Percentiles rank a stretch among this genome's conserved stretches.
phyloP scores from a whole-genome alignment of 2,888 invertebrate species.

The Tetanocera ferruginea region DNA sequence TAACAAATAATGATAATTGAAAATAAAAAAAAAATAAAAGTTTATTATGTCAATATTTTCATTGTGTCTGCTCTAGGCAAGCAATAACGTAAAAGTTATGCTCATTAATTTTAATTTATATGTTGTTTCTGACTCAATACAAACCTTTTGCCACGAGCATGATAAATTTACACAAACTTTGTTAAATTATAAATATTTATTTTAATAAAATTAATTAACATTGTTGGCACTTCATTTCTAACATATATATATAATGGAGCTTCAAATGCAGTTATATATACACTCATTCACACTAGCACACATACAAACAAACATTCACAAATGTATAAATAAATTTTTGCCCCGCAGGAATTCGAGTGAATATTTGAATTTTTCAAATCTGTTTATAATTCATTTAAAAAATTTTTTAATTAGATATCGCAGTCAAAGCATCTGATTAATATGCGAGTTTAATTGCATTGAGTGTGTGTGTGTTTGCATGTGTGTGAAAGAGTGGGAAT shows the following conservation, averaged over 20 bases:
- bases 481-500: neutral
- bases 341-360: constrained; percentile 24
- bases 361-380: constrained; percentile 19
- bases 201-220: constrained; percentile 14
- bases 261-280: neutral
- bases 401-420: constrained; percentile 33
- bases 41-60: no score
- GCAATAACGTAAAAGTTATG: no score
- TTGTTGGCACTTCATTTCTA: constrained; percentile 6
- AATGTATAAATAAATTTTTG: neutral
- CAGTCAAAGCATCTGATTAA: constrained; percentile 18
- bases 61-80: no score
- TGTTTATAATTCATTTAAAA: constrained; percentile 37
- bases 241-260: neutral
- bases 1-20: no score
- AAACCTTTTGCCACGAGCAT: no score
- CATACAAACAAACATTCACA: neutral
- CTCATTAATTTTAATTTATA: no score
- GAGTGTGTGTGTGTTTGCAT: neutral
- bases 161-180: neutral
- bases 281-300: neutral
- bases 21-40: no score
- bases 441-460: neutral
- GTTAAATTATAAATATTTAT: constrained; percentile 6
- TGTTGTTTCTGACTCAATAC: no score